Base-by-base conservation (phyloP, 2,888 invertebrate genomes). In the Notocelia uddmanniana region DNA sequence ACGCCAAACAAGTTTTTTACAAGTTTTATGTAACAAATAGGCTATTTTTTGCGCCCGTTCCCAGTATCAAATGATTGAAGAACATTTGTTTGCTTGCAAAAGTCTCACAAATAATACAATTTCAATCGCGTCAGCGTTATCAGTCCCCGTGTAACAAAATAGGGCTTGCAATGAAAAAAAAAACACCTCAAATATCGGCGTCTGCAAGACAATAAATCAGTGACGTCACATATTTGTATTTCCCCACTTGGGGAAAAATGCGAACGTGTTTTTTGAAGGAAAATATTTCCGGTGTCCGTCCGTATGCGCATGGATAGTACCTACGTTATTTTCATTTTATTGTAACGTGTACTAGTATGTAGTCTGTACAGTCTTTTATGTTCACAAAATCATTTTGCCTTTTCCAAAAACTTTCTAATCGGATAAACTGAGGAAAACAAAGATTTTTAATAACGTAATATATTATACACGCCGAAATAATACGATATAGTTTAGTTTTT, bases 161-260 rank as follows among this genome's bases (percentile, higher is more conserved):
- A 34, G 34, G 52, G 34, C 34, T 34, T 15, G 48, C 26, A 26
- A 26, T 26, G 45, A 45, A 48, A 31, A 48, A 48, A 23, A 62
- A 63, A 10, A 26, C 19, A 6, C 31, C 18, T 31, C n/a, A 50
- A 63, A 63, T 34, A 52, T 63, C 13, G 34, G 19, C 63, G 52
- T 50, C 62, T 63, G 63, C 10, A 52, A 34, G 63, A 31, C 21
- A 52, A 63, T 63, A 63, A 63, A 52, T 63, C 34, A 63, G 52
- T 37, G 34, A 60, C 45, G n/a, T 23, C 15, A 59, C 23, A 26
- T 48, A 50, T 62, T 62, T 31, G 31, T 50, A 50, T 26, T 62
- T 31, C 2, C 18, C 62, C 48, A 62, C 3, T 63, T 26, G 13
- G 31, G 26, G 50, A 50, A 63, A 63, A 23, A 50, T 45, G 19